Evolutionary conservation across 2,888 invertebrate species (phyloP).

Genomic region (Hemaris fuciformis): DNA sequence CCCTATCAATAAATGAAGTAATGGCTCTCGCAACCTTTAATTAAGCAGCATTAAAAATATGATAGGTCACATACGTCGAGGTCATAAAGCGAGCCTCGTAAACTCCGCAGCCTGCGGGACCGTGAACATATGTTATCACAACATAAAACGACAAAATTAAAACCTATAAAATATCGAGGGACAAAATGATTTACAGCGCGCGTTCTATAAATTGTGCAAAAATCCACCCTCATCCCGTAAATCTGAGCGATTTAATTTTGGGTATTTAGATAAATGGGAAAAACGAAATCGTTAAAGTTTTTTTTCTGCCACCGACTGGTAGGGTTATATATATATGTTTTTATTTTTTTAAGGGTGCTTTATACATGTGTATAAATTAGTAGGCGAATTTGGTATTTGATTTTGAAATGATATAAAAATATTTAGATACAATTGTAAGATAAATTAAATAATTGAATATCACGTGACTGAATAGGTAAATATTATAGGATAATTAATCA

Average conservation of each 20-base stretch:
- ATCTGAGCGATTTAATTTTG: slow-evolving; percentile 17
- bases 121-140: slow-evolving; percentile 70
- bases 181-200: slow-evolving; percentile 62
- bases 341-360: too few relatives aligned
- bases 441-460: too few relatives aligned
- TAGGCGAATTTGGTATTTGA: too few relatives aligned
- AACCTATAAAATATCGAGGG: slow-evolving; percentile 68
- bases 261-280: neutral
- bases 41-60: neutral
- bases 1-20: too few relatives aligned
- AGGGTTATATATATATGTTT: too few relatives aligned
- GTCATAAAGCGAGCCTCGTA: slow-evolving; percentile 61
- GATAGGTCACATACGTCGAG: slow-evolving; percentile 23
- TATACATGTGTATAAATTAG: too few relatives aligned
- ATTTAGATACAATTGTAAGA: too few relatives aligned
- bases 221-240: slow-evolving; percentile 53
- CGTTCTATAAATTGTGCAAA: slow-evolving; percentile 42
- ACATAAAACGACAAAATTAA: slow-evolving; percentile 74
- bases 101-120: slow-evolving; percentile 50
- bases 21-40: neutral
- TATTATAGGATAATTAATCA: too few relatives aligned
- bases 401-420: too few relatives aligned
- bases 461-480: too few relatives aligned
- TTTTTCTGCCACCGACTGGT: too few relatives aligned
- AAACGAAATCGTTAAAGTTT: neutral